Base-by-base conservation (phyloP, 1,140 invertebrate genomes). In the Tetramorium simillimum region DNA sequence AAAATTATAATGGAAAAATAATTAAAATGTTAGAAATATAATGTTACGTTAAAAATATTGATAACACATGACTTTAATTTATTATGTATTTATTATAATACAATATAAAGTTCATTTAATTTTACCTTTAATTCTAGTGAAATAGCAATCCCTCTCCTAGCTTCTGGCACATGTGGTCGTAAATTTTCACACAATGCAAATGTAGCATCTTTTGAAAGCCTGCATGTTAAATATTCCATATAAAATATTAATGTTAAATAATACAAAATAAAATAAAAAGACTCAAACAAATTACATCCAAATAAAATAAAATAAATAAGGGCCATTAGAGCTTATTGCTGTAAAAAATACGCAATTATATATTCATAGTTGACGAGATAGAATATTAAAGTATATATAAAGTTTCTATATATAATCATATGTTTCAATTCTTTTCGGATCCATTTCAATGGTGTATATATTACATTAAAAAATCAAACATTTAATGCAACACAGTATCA, bases 211-310 rank as follows among this genome's bases (percentile, higher is more conserved):
- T 60, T 60, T 60, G 58, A 60, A 24, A 60, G 10, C 21, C 58
- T 60, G 51, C 7, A n/a, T 12, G 10, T 46, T 46, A 53, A 53
- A 18, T 53, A 53, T 53, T 53, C 7, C 0, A 28, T 63, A 33
- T 63, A 63, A 63, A 37, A 63, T 63, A 63, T 63, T 33, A 63
- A 37, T 33, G 16, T 63, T 63, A 5, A 37, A 63, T 63, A 46
- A 46, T 12, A 46, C 10, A 46, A 46, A 14, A 46, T 46, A 46
- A 46, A 46, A 46, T 46, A 46, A 46, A 12, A 63, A 33, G 28
- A 33, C n/a, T n/a, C 28, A 33, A 1, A 33, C 28, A 33, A 33
- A 33, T 33, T 33, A 33, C 28, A 33, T 33, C 28, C 28, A 33
- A 33, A 33, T 33, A 33, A 33, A 33, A 33, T 33, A 33, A 33